Conservation (phyloP, 2,888 invertebrate genomes). For the Brenthis ino region DNA sequence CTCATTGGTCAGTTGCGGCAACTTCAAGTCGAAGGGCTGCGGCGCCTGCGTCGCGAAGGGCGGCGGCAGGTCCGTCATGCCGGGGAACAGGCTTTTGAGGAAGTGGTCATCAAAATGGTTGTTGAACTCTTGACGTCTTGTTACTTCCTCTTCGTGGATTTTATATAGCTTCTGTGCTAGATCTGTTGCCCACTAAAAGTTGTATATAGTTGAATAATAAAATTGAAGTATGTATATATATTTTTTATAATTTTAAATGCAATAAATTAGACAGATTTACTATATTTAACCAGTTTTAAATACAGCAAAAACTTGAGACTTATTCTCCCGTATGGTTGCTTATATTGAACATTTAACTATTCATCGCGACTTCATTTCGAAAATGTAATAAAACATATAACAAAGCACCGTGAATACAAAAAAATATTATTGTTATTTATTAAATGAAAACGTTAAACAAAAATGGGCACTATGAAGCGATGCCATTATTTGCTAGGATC, state of each 20-base stretch:
- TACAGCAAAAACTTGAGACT: too few species aligned
- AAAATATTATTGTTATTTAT: neutral
- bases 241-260: too few species aligned
- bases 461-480: too few species aligned
- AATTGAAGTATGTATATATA: too few species aligned
- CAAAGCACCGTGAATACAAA: neutral
- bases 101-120: conserved; percentile 91
- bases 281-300: too few species aligned
- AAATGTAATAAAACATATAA: neutral
- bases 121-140: conserved; percentile 89
- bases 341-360: too few species aligned
- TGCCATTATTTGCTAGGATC: too few species aligned
- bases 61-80: conserved; percentile 93
- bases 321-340: too few species aligned
- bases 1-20: conserved; percentile 84
- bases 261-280: neutral
- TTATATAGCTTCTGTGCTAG: conserved; percentile 89
- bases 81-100: conserved; percentile 92
- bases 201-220: neutral
- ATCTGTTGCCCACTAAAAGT: conserved; percentile 89
- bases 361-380: too few species aligned
- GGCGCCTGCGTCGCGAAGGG: conserved; percentile 92
- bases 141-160: conserved; percentile 92
- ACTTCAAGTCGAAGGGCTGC: conserved; percentile 86
- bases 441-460: too few species aligned